Evolutionary conservation across 2,888 invertebrate genomes (phyloP), one percentile per base, ranked within the genome.

Genomic region (Vannuccia rotundouncinata): DNA sequence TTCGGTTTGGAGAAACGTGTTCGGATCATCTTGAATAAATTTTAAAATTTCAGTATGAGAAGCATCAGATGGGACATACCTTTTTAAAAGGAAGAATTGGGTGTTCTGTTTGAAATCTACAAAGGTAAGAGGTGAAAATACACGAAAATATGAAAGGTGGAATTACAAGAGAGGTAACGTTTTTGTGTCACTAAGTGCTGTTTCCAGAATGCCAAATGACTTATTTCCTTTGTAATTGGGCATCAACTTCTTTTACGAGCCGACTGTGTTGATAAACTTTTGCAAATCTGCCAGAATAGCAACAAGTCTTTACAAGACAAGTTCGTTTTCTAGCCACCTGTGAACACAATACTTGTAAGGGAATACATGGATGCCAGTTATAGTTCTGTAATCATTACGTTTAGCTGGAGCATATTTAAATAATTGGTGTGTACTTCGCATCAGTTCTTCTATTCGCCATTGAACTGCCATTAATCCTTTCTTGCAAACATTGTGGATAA

Each of bases 401-500:
- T 73, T 73, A 25, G 73, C 73, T 10, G 22, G 73, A 73, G 10
- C 73, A 27, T 27, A 10, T 27, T n/a, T 5, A 73, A 73, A 73
- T 27, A 73, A 73, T 10, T 5, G n/a, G 25, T 25, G 25, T 25
- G 73, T n/a, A 25, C 27, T 73, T 27, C n/a, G 22, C 27, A 73
- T 73, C 73, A 73, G 29, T 27, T n/a, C 27, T n/a, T 73, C 73
- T 25, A 73, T n/a, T 73, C n/a, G 22, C 73, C 73, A 73, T 73
- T 73, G 10, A 73, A 73, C 73, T 5, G 73, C 2, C 73, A 25
- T 5, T n/a, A 22, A 27, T n/a, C 22, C 73, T 73, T 73, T 73
- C 10, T 59, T 73, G 29, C 27, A 27, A 10, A 73, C 25, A n/a
- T 22, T 73, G 73, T 73, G 73, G 73, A 73, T 5, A 27, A 73